Evolutionary conservation across 2,888 invertebrate genomes (phyloP), one percentile per base, ranked within the genome.

Genomic region (Drosophila kambysellisi): DNA sequence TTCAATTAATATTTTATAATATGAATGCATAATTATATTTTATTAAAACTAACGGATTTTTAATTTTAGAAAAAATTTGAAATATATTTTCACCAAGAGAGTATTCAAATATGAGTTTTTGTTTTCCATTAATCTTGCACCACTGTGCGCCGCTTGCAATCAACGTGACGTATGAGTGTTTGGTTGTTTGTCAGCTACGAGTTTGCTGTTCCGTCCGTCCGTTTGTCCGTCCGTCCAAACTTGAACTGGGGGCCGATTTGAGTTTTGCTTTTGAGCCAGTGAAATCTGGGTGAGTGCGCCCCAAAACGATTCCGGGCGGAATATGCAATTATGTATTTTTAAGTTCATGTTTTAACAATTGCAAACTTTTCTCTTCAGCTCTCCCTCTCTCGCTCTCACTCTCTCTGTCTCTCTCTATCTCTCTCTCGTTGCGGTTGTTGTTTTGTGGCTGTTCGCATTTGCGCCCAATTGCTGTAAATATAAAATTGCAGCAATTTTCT

Each of bases 311-410:
- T 54, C 79, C 75, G 75, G 78, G 69, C 78, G 80, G 85, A 81
- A 89, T 88, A 89, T 90, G 88, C 88, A 88, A 88, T 88, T 88
- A 90, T 90, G 89, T 87, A 87, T 89, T 88, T 90, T 85, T 81
- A 89, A 90, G 85, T 88, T 88, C 85, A 82, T 87, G 89, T 89
- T 90, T 89, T 83, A 72, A 74, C 89, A 87, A 83, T 89, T 79
- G 70, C 80, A 62, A 82, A 71, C 64, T 64, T 65, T 60, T 58
- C 61, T 39, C 48, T 35, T 15, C 12, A 20, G 11, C 43, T 39
- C 48, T 52, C 33, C 60, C 64, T 61, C 33, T 70, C 30, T 15
- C 7, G 7, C 4, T 11, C 17, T 30, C 32, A 32, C 29, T 62
- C 51, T 59, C 35, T 72, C 61, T 54, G 70, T 68, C 32, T 25